Evolutionary conservation across 2,113 vertebrate species (phyloP).

Genomic region (Micronisus gabar): DNA sequence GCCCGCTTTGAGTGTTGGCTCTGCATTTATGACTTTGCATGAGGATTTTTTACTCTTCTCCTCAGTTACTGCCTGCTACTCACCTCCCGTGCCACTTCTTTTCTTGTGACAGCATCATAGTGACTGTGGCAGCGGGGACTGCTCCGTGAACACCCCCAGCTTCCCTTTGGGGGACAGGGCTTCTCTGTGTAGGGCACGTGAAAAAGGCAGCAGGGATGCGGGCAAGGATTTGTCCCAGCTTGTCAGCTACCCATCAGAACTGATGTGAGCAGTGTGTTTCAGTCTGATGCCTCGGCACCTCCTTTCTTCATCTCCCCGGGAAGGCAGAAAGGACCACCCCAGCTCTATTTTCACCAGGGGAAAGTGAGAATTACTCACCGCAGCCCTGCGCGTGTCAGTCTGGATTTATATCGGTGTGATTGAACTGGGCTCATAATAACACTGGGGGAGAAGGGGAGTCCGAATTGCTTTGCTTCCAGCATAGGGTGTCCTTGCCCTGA

Average conservation of each 20-base stretch:
- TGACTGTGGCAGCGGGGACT: not conserved
- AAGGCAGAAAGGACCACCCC: not conserved
- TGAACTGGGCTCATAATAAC: not conserved
- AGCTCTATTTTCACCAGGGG: conserved; percentile 16
- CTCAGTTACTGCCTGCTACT: not conserved
- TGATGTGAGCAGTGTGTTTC: not conserved
- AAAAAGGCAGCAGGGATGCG: not conserved
- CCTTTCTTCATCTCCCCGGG: not conserved
- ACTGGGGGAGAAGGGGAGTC: not conserved
- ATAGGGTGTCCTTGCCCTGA: not conserved
- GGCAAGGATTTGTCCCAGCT: not conserved
- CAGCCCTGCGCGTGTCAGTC: not conserved
- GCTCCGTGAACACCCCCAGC: not conserved
- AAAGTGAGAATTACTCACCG: conserved; percentile 22
- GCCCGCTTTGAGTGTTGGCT: accelerated
- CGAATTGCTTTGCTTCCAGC: not conserved
- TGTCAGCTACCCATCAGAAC: not conserved
- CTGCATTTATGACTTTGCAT: not conserved
- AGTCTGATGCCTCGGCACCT: not conserved
- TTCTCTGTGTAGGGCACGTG: not conserved
- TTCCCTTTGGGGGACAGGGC: not conserved
- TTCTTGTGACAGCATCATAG: not conserved
- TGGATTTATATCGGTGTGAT: not conserved
- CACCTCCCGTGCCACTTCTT: not conserved
- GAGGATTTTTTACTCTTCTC: not conserved